Evolutionary conservation across 2,797 vertebrate species (phyloP), one percentile per base, ranked within the genome.

Genomic region (Melanotaenia maccullochi): DNA sequence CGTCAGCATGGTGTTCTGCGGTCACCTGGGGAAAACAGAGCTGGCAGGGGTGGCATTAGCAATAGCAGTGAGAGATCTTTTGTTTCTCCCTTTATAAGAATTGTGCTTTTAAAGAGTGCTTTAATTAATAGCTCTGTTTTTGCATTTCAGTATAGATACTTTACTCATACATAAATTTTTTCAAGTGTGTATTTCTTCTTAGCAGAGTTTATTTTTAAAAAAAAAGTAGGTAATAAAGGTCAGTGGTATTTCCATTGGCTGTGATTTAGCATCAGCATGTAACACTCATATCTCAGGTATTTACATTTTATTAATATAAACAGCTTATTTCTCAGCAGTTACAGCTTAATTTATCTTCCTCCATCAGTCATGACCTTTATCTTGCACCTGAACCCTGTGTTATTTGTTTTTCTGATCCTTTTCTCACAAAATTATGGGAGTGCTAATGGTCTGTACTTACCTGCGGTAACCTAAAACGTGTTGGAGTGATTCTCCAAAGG

Each of bases 201-300:
- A 28, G 0, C 54, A 8, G 3, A 18, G 44, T n/a, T 38, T 25
- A 60, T n/a, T n/a, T n/a, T n/a, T n/a, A n/a, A n/a, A n/a, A n/a
- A n/a, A n/a, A n/a, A n/a, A 30, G 28, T 30, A 30, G 97, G 94
- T 97, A 36, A 94, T 96, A 81, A 96, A 97, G 1, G 93, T 97
- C 55, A 95, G 93, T 0, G 96, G 96, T 9, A 89, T 97, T 75
- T 96, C 94, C 13, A 89, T 96, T 0, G 96, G 96, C 2, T 52
- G 54, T n/a, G 96, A 96, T 33, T 79, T 98, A 68, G 93, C 96
- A 5, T 95, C 95, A 0, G 92, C 96, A 2, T 97, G 95, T 4
- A 96, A 98, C 81, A 97, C 96, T 0, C 42, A 96, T 97, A 92
- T 96, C 96, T 64, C 96, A 97, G 96, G 96, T 94, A 80, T 33